These are phyloP conservation scores for Oryzias woworae DNA, from an alignment of 2,113 vertebrate genomes.

Conservation along the genomic window DNA sequence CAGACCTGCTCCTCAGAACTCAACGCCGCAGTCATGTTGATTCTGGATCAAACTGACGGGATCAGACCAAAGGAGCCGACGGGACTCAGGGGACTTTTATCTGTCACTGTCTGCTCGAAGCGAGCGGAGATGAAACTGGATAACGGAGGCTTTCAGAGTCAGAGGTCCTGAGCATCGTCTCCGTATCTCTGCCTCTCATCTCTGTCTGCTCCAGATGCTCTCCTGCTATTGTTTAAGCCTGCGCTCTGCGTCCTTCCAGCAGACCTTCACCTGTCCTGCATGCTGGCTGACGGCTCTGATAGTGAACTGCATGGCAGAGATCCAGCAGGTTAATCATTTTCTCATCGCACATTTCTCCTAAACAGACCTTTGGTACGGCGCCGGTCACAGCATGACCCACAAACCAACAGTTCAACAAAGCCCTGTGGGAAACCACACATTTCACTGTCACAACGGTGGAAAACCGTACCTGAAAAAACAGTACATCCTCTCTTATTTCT, in stretches of 20 bases:
- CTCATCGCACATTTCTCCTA: slow-evolving; percentile 36
- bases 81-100: slow-evolving; percentile 22
- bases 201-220: slow-evolving; percentile 26
- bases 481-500: no score
- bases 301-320: slow-evolving; percentile 24
- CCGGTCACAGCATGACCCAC: not conserved
- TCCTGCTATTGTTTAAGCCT: slow-evolving; percentile 18
- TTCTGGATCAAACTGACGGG: slow-evolving; percentile 27
- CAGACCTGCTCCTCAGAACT: slow-evolving; percentile 44
- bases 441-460: no score
- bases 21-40: slow-evolving; percentile 36
- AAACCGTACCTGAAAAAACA: no score
- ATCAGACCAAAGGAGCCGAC: not conserved
- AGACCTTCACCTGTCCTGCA: slow-evolving; percentile 59
- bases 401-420: slow-evolving; percentile 19
- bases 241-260: slow-evolving; percentile 28
- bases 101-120: not conserved
- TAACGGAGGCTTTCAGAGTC: not conserved
- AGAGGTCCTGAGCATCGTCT: slow-evolving; percentile 9
- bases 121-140: slow-evolving; percentile 14
- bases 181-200: not conserved
- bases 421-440: slow-evolving; percentile 1
- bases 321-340: slow-evolving; percentile 73
- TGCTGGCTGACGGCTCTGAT: slow-evolving; percentile 17
- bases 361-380: slow-evolving; percentile 44